Evolutionary conservation across 2,888 invertebrate species (phyloP), one percentile per base, ranked within the genome.

Genomic region (Stenodema calcarata): DNA sequence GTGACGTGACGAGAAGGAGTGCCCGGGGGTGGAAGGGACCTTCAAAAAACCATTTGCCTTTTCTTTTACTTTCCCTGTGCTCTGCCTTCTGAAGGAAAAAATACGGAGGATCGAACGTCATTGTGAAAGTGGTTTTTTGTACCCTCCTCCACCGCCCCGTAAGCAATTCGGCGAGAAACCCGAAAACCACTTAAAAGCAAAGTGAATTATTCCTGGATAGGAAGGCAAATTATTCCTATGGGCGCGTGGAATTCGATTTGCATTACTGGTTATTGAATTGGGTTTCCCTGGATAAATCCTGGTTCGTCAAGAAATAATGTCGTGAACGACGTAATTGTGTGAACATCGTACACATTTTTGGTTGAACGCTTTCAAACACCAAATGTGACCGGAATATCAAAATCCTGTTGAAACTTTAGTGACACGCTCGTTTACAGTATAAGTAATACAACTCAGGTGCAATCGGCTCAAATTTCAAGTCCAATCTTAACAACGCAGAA

Each of bases 21-120:
- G 7, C 4, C 4, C 7, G 7, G 47, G 47, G 62, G 62, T 18
- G 35, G 70, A 35, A 23, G 28, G 28, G 73, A 73, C 73, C 35
- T 73, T 73, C n/a, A 73, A 73, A 73, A 73, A 73, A 73, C 73
- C 73, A 73, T 41, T 73, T 73, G 73, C 73, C 35, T 73, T 41
- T 69, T 73, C 16, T 18, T 73, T 35, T 73, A 16, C 16, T 28
- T 73, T 73, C 18, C 28, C 35, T 18, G 27, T 14, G 23, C 62
- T 62, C 16, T 27, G 11, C 70, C 70, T 73, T 73, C 27, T 62
- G 7, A n/a, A 23, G 62, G 23, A 18, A 62, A 62, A 73, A 73
- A 41, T 73, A 73, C 73, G 6, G 35, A 30, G 73, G 73, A 73
- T 73, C 73, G 73, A 73, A 35, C 73, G 30, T 73, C 73, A 35